Base-by-base conservation (phyloP, 35 echinoderm and acorn worm species). In the Nesometra sesokonis region DNA sequence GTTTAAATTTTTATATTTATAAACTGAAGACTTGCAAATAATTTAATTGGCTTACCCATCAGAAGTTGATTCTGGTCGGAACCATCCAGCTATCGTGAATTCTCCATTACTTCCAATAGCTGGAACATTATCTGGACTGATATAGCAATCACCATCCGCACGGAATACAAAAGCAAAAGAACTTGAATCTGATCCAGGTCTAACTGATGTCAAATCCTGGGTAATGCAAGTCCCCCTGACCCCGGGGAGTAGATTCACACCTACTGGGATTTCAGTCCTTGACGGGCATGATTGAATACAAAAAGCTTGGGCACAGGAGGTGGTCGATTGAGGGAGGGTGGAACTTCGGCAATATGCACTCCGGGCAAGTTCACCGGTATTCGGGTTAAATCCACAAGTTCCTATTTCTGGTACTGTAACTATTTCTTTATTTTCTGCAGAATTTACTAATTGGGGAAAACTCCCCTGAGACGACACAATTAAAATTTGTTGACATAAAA, bases 271-370 rank as follows among this genome's bases (percentile, higher is more conserved):
- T 35, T 46, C 84, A 86, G 90, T 99, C 86, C 96, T 91, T 34
- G 90, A 88, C 35, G 93, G 92, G 47, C 96, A 94, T 27, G 33
- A 79, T 83, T 99, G 96, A 7, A 76, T 88, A 82, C 96, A 99
- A 43, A 87, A 79, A 37, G 35, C 86, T 76, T 89, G 81, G 21
- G 81, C 36, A 38, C 93, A 97, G 27, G 30, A 32, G 23, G 86
- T 57, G 0, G 93, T 84, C 31, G 96, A 99, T 27, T 85, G 40
- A 83, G 34, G 31, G 80, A 91, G 40, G 43, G 90, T 84, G 30
- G 96, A 92, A 84, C 96, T 99, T 33, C 96, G 87, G 57, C 96
- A 99, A 80, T 92, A 99, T 30, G 90, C 90, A 86, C 90, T 99
- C 13, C 86, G 78, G 23, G 35, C 27, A 17, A 88, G 46, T 77